A percentile compares a stretch with the other conserved stretches of the same genome.
Evolutionary conservation across 2,888 invertebrate genomes (phyloP).

Genomic region (Leucozona laternaria): DNA sequence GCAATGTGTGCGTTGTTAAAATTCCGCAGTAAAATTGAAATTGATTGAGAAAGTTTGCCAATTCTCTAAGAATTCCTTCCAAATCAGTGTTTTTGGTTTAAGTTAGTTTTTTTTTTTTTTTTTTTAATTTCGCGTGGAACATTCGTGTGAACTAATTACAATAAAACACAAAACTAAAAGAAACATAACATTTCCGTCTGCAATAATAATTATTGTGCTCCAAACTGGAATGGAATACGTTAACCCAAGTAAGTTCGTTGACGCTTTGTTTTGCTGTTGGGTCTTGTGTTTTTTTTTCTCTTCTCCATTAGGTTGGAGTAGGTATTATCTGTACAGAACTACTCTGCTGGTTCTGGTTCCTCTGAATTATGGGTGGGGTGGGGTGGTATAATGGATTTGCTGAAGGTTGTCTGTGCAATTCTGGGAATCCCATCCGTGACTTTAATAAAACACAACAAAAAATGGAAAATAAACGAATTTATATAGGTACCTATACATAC

Average conservation of each 20-base stretch:
- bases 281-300: conserved; percentile 19
- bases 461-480: background rate
- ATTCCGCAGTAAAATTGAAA: background rate
- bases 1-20: background rate
- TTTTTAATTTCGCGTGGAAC: conserved; percentile 3
- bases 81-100: background rate
- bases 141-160: conserved; percentile 26
- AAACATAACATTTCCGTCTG: conserved; percentile 49
- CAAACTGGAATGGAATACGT: conserved; percentile 72
- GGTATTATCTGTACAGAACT: background rate
- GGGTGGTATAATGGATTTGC: background rate
- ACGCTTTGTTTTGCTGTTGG: conserved; percentile 50
- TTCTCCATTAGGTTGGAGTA: conserved; percentile 13
- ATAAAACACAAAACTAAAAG: conserved; percentile 29
- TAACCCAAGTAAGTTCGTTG: conserved; percentile 73
- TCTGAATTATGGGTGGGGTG: background rate
- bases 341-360: conserved; percentile 6
- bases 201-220: conserved; percentile 35
- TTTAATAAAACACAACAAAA: conserved; percentile 24
- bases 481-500: background rate
- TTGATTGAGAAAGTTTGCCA: background rate
- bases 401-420: conserved; percentile 45
- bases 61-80: background rate
- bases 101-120: background rate
- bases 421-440: conserved; percentile 38